These are phyloP conservation scores for Anolis apletophallus DNA, from an alignment of 2,797 vertebrate genomes.

Conservation along the genomic window DNA sequence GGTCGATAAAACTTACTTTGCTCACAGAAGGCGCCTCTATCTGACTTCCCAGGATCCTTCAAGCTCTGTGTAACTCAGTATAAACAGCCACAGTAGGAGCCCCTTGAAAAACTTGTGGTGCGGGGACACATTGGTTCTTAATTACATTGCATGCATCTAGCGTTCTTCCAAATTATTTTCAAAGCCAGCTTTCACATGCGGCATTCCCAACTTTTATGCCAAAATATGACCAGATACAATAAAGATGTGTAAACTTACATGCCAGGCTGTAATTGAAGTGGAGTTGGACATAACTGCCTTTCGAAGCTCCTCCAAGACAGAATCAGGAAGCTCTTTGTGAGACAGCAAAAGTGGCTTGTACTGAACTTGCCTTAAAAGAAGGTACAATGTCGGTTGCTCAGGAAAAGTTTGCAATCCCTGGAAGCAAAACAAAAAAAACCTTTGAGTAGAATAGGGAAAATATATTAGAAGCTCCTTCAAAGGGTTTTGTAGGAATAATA, in stretches of 20 bases:
- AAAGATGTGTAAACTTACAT: slow-evolving; percentile 79
- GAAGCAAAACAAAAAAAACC: slow-evolving; percentile 42
- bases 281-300: slow-evolving; percentile 87
- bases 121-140: too few species aligned
- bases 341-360: slow-evolving; percentile 87
- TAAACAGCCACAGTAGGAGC: background rate
- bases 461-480: background rate
- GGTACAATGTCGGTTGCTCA: slow-evolving; percentile 85
- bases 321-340: slow-evolving; percentile 80
- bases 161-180: background rate
- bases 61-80: too few species aligned
- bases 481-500: too few species aligned
- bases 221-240: background rate
- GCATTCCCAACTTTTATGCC: background rate
- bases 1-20: background rate
- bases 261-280: slow-evolving; percentile 90
- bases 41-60: background rate
- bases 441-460: slow-evolving; percentile 19
- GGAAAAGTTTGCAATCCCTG: slow-evolving; percentile 88
- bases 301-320: slow-evolving; percentile 87
- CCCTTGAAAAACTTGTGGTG: background rate
- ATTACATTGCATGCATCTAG: background rate
- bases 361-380: slow-evolving; percentile 91
- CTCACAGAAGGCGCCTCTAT: too few species aligned
- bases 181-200: background rate